Evolutionary conservation across 2,797 vertebrate genomes (phyloP).

Genomic region (Ptychobarbus kaznakovi): DNA sequence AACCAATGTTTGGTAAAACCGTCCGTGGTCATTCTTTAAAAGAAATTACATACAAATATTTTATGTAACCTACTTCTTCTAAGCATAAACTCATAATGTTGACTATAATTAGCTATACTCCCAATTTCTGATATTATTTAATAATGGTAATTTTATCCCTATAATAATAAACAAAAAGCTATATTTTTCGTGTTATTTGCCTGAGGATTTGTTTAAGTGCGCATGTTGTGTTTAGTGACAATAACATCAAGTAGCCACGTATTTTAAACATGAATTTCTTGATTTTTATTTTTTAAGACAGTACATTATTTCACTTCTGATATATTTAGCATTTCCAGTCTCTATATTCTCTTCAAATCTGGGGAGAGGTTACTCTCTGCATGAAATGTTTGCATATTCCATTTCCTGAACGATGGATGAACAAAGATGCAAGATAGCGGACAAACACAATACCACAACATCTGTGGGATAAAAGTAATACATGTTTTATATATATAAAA

Average conservation of each 20-base stretch:
- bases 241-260: background rate
- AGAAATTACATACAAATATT: background rate
- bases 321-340: conserved; percentile 59
- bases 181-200: background rate
- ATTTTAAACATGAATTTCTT: conserved; percentile 37
- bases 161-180: background rate
- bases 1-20: background rate
- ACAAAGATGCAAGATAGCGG: conserved; percentile 57
- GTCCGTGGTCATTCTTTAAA: background rate
- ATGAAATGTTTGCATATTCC: conserved; percentile 92
- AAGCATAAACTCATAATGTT: background rate
- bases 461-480: conserved; percentile 40
- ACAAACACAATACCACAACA: conserved; percentile 53
- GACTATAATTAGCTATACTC: background rate
- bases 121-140: background rate
- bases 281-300: conserved; percentile 65
- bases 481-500: conserved; percentile 8
- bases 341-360: conserved; percentile 83
- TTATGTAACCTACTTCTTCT: background rate
- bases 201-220: background rate
- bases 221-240: background rate
- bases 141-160: background rate
- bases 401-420: conserved; percentile 61
- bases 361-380: conserved; percentile 82
- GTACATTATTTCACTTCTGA: conserved; percentile 80